Evolutionary conservation across 2,797 vertebrate genomes (phyloP).

Genomic region (Semaprochilodus insignis): DNA sequence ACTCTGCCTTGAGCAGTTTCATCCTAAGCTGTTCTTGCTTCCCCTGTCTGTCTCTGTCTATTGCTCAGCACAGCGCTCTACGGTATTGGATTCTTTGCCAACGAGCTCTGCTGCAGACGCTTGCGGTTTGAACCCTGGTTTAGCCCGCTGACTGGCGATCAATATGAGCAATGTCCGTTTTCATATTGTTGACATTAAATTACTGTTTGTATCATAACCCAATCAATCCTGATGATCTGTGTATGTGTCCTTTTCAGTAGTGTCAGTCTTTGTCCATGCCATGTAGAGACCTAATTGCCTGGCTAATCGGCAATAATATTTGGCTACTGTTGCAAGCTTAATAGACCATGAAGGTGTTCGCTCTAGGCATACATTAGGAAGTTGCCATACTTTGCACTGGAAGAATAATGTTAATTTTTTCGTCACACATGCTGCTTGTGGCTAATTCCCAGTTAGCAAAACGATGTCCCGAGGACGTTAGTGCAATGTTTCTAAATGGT

Average conservation of each 20-base stretch:
- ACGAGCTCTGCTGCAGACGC: neutral
- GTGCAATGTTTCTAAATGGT: neutral
- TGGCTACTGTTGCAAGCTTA: neutral
- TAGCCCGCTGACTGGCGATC: neutral
- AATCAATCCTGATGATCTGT: neutral
- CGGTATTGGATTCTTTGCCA: neutral
- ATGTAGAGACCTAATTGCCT: neutral
- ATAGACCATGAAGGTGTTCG: conserved; percentile 16
- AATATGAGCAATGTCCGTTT: conserved; percentile 20
- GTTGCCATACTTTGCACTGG: neutral
- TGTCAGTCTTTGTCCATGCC: neutral
- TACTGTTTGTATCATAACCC: conserved; percentile 10
- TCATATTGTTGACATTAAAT: conserved; percentile 22
- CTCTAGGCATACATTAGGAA: neutral
- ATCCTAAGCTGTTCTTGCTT: conserved; percentile 47
- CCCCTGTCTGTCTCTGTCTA: conserved; percentile 18
- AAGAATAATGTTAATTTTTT: neutral
- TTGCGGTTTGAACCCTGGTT: conserved; percentile 24
- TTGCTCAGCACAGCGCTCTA: conserved; percentile 13
- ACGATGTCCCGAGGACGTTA: neutral
- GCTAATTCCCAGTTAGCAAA: neutral
- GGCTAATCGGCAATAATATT: conserved; percentile 13
- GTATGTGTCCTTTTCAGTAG: neutral
- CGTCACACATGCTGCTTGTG: neutral
- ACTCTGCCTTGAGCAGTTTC: conserved; percentile 56